Conservation (phyloP, 2,797 vertebrate species). For the Gymnothorax javanicus region DNA sequence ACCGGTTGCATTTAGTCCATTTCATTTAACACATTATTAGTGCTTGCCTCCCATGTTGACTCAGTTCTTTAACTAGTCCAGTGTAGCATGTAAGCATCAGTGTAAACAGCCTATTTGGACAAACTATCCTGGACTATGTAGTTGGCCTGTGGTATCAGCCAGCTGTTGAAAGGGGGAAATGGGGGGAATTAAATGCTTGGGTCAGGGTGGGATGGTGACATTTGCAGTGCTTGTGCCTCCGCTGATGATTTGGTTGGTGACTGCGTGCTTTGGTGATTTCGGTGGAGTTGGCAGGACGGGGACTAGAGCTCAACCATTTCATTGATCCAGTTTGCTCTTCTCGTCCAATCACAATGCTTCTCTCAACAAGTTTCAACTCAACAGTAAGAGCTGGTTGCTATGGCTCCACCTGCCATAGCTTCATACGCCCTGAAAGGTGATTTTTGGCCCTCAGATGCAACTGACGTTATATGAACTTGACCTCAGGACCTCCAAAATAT, state of each 20-base stretch:
- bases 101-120: not conserved
- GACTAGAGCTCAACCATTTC: not conserved
- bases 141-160: not conserved
- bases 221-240: too few relatives aligned
- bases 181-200: not conserved
- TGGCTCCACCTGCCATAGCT: too few relatives aligned
- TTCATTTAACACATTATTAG: not conserved
- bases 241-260: too few relatives aligned
- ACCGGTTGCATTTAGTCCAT: not conserved
- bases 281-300: not conserved
- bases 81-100: not conserved
- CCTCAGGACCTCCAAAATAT: too few relatives aligned
- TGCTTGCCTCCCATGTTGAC: not conserved
- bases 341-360: not conserved
- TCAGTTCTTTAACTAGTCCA: not conserved
- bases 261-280: too few relatives aligned
- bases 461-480: too few relatives aligned
- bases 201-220: too few relatives aligned
- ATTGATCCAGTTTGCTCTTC: not conserved
- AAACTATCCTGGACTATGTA: not conserved
- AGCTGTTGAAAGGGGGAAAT: not conserved
- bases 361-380: too few relatives aligned
- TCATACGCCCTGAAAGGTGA: too few relatives aligned
- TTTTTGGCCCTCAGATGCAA: too few relatives aligned
- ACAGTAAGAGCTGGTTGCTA: too few relatives aligned